A percentile compares a stretch with the other conserved stretches of the same genome.
Evolutionary conservation across 2,113 vertebrate species (phyloP).

Genomic region (Daboia siamensis): DNA sequence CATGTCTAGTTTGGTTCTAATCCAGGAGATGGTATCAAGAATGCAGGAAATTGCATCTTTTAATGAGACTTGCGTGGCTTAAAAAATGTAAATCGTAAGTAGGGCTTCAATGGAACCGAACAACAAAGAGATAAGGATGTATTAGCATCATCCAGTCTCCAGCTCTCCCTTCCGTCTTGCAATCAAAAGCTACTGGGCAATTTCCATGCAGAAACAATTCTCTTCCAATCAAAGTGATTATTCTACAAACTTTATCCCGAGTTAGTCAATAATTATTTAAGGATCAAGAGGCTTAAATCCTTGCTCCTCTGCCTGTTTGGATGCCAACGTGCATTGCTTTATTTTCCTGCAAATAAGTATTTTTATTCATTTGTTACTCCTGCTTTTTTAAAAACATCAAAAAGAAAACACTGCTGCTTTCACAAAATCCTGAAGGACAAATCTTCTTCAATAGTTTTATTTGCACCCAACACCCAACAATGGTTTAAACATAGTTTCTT

Average conservation of each 20-base stretch:
- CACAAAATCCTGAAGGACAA: not conserved
- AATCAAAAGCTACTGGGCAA: not conserved
- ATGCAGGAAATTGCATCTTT: conserved; percentile 26
- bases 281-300: not conserved
- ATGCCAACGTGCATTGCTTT: not conserved
- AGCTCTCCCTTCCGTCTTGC: not conserved
- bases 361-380: not conserved
- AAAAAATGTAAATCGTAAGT: conserved; percentile 11
- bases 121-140: not conserved
- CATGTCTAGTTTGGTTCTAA: conserved; percentile 7
- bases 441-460: not conserved
- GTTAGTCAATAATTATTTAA: not conserved
- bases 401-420: not conserved
- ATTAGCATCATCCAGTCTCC: not conserved
- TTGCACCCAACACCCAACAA: not conserved
- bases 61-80: conserved; percentile 12
- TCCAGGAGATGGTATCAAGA: conserved; percentile 14
- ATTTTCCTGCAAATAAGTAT: not conserved
- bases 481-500: not conserved
- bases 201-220: not conserved
- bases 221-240: not conserved
- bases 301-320: not conserved
- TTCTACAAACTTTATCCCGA: not conserved
- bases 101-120: conserved; percentile 1
- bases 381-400: not conserved